Base-by-base conservation (phyloP, 2,113 vertebrate species). In the Rhea pennata region DNA sequence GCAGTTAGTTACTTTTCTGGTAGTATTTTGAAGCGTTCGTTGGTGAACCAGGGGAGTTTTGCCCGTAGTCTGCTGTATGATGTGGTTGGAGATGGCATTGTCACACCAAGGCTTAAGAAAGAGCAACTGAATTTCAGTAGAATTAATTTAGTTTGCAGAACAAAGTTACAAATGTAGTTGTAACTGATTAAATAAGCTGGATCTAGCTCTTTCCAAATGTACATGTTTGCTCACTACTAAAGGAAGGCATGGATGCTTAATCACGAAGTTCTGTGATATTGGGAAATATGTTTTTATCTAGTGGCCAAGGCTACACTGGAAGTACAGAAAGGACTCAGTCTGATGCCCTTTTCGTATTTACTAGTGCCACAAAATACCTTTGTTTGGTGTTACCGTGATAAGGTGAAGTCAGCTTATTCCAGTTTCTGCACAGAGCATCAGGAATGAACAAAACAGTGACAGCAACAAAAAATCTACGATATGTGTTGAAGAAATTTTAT, bases 1-100 rank as follows among this genome's bases (percentile, higher is more conserved):
- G 75, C 71, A 61, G 50, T 95, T 91, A 86, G 81, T 95, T 91
- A 85, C 71, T 95, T 96, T 31, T 62, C 65, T 80, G 59, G 86
- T 93, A 59, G 76, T 96, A 77, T 74, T 89, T 85, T 91, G 74
- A 92, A 94, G 27, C 71, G 78, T 96, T 97, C 95, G 87, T 94
- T 96, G 87, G 91, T 77, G 84, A 93, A 71, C 71, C 0, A 36
- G 0, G 54, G 66, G 81, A 89, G 66, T 89, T 87, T 70, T 79
- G 5, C 54, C 76, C 59, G 36, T 92, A 95, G 85, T 96, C 67
- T 91, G 5, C 27, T 79, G 40, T 54, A 74, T 91, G 96, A 89
- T 96, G 74, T 65, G 88, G 58, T 84, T 95, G 71, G 66, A 92
- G 91, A 91, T 91, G 84, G 54, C 71, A 85, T 78, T 91, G 81